Conservation (phyloP, 2,888 invertebrate species). For the Caenorhabditis japonica region DNA sequence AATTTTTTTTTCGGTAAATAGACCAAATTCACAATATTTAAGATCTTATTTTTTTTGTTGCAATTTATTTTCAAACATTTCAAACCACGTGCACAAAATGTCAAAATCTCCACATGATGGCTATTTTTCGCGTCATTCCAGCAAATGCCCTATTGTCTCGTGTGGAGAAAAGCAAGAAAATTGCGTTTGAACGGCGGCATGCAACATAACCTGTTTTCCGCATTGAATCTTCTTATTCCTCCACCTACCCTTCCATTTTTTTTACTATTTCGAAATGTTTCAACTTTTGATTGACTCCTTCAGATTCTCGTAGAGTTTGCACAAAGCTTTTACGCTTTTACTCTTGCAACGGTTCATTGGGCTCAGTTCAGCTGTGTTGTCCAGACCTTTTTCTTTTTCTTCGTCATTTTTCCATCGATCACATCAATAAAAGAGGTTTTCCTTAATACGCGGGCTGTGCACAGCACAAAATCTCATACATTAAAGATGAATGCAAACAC, state of each 20-base stretch:
- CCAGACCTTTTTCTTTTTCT: too few species aligned
- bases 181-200: constrained; percentile 34
- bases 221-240: constrained; percentile 15
- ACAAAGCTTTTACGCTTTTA: too few species aligned
- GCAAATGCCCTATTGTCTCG: constrained; percentile 27
- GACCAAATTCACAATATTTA: background rate
- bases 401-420: too few species aligned
- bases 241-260: constrained; percentile 7
- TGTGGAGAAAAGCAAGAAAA: constrained; percentile 11
- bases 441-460: background rate
- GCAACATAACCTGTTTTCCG: constrained; percentile 14
- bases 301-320: too few species aligned
- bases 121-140: too few species aligned
- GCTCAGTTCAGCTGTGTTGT: too few species aligned
- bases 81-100: too few species aligned
- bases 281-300: too few species aligned
- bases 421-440: constrained; percentile 37
- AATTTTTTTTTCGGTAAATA: background rate
- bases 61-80: background rate
- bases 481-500: constrained; percentile 52
- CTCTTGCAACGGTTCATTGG: constrained; percentile 6
- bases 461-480: constrained; percentile 47
- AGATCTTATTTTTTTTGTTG: constrained; percentile 1
- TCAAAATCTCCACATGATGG: too few species aligned
- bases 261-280: constrained; percentile 4